Evolutionary conservation across 2,888 invertebrate genomes (phyloP).

Genomic region (Allacma fusca): DNA sequence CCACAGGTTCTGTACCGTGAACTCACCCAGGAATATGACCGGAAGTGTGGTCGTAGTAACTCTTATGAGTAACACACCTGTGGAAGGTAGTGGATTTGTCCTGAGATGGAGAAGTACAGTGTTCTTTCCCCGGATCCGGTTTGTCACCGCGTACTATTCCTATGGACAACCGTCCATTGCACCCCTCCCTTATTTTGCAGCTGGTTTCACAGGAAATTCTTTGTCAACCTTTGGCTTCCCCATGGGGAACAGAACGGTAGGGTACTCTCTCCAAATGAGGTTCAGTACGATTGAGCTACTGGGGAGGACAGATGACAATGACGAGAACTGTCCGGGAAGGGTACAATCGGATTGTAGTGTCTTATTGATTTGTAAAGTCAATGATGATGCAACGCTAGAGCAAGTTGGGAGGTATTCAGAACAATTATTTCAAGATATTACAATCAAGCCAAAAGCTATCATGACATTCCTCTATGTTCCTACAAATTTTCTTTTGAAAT

Average conservation of each 20-base stretch:
- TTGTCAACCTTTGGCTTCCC: conserved; percentile 34
- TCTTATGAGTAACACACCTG: not conserved
- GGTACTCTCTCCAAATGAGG: conserved; percentile 19
- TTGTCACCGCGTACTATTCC: conserved; percentile 4
- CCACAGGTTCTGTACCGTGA: too few relatives aligned
- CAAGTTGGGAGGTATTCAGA: too few relatives aligned
- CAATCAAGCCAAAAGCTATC: too few relatives aligned
- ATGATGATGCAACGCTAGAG: too few relatives aligned
- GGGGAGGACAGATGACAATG: too few relatives aligned
- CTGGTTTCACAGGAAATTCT: conserved; percentile 29
- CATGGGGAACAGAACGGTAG: conserved; percentile 24
- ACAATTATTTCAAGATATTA: too few relatives aligned
- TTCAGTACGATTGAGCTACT: too few relatives aligned
- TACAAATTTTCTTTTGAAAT: too few relatives aligned
- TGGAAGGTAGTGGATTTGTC: not conserved
- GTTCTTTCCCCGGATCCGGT: not conserved
- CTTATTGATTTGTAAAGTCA: conserved; percentile 5
- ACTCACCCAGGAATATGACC: too few relatives aligned
- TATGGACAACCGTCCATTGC: conserved; percentile 3
- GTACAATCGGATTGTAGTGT: not conserved
- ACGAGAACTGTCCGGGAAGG: too few relatives aligned
- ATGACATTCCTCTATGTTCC: too few relatives aligned
- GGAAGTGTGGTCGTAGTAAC: conserved; percentile 11
- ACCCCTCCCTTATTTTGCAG: conserved; percentile 31
- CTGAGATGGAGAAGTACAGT: conserved; percentile 5